These are phyloP conservation scores for Cairina moschata DNA, from an alignment of 2,113 vertebrate species.

Conservation along the genomic window DNA sequence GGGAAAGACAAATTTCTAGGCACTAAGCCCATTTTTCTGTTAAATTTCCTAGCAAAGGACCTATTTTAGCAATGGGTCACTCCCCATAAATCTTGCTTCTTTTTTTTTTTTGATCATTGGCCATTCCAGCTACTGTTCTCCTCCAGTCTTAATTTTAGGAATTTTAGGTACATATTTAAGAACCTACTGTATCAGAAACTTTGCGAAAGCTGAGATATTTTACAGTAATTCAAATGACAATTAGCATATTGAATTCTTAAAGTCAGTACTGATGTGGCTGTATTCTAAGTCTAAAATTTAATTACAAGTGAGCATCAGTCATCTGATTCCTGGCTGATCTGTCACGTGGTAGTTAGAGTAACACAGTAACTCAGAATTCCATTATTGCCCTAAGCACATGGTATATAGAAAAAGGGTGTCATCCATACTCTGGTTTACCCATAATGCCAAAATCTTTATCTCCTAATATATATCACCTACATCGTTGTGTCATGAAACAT, in stretches of 20 bases:
- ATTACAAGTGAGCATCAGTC: neutral
- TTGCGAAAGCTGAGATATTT: neutral
- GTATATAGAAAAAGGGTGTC: neutral
- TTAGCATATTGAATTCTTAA: neutral
- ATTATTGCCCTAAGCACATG: neutral
- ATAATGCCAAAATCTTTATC: neutral
- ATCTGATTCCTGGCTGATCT: neutral
- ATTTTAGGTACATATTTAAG: neutral
- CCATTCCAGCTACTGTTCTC: accelerated
- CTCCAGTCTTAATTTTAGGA: neutral
- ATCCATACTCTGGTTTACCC: neutral
- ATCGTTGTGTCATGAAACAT: neutral
- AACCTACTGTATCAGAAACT: neutral
- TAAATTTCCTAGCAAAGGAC: neutral
- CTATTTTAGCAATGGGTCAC: neutral
- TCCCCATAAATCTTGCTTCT: neutral
- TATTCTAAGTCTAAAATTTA: neutral
- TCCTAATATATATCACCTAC: neutral
- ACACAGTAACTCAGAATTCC: neutral
- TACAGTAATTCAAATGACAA: neutral
- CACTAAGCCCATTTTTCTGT: neutral
- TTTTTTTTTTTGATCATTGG: neutral
- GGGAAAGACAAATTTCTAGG: neutral
- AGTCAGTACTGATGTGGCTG: neutral
- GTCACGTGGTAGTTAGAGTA: accelerated